These are phyloP conservation scores for Ceratitis capitata DNA, from an alignment of 1,140 invertebrate species.

Conservation along the genomic window DNA sequence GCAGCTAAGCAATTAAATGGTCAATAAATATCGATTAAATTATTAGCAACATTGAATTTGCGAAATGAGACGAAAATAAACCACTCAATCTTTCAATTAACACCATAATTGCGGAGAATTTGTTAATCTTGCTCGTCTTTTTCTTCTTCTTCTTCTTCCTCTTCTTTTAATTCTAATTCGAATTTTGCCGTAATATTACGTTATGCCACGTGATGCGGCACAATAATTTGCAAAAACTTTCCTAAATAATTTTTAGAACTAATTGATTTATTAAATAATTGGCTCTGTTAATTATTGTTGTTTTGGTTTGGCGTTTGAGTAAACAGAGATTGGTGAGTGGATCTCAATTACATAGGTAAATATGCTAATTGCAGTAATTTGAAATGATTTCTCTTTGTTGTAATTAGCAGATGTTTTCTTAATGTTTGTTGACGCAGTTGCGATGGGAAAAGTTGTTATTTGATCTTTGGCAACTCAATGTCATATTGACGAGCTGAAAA, in stretches of 20 bases:
- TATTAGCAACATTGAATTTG: neutral
- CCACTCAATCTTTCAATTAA: neutral
- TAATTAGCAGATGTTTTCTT: no score
- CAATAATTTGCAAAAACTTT: neutral
- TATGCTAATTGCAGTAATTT: neutral
- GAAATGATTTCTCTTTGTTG: neutral
- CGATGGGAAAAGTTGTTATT: no score
- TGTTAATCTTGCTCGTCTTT: neutral
- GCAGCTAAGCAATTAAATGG: neutral
- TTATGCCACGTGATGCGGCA: neutral
- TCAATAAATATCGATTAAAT: conserved; percentile 20
- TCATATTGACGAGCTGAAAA: no score
- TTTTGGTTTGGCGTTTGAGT: neutral
- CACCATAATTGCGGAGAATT: neutral
- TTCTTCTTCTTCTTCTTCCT: no score
- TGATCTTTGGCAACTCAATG: no score
- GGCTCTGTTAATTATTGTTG: neutral
- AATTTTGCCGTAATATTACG: neutral
- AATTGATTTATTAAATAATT: conserved; percentile 6
- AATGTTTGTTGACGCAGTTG: no score
- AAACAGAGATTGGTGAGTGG: neutral
- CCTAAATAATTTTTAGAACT: neutral
- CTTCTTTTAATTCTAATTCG: neutral
- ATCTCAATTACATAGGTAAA: neutral
- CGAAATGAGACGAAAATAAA: neutral